These are phyloP conservation scores for Momotus momota DNA, from an alignment of 2,797 vertebrate genomes.

Conservation along the genomic window DNA sequence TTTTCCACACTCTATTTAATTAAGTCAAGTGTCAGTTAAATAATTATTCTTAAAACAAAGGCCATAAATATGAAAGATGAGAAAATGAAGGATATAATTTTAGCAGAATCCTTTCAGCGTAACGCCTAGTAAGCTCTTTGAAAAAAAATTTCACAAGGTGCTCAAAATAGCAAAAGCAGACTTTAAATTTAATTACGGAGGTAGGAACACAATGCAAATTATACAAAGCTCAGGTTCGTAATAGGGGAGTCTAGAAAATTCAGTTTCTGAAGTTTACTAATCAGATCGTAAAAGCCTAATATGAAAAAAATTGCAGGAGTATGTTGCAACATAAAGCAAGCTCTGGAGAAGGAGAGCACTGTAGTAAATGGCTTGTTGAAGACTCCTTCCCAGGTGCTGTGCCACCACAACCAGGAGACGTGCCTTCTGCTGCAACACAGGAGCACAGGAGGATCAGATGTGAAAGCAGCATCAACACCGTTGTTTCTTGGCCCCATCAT, in stretches of 20 bases:
- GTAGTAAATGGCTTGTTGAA: background rate
- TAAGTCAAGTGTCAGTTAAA: background rate
- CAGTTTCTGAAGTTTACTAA: constrained; percentile 28
- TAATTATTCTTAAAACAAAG: constrained; percentile 14
- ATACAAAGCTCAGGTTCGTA: background rate
- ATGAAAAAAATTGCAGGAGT: background rate
- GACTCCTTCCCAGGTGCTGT: background rate
- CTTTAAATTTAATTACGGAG: constrained; percentile 25
- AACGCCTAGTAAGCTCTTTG: background rate
- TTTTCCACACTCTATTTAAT: background rate
- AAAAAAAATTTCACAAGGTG: constrained; percentile 13
- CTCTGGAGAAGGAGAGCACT: background rate
- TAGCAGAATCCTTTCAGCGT: background rate
- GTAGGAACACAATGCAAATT: background rate
- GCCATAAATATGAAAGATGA: background rate
- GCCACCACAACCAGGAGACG: background rate
- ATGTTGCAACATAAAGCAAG: background rate
- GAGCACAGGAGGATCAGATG: background rate
- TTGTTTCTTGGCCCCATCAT: background rate
- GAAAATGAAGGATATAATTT: background rate
- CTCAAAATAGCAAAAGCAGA: constrained; percentile 17
- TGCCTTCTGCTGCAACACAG: background rate
- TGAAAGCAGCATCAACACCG: background rate
- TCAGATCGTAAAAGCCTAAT: background rate
- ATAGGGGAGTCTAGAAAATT: background rate